A percentile compares a stretch with the other conserved stretches of the same genome.
Conservation (phyloP, 1,140 invertebrate species). For the Eupeodes corollae region DNA sequence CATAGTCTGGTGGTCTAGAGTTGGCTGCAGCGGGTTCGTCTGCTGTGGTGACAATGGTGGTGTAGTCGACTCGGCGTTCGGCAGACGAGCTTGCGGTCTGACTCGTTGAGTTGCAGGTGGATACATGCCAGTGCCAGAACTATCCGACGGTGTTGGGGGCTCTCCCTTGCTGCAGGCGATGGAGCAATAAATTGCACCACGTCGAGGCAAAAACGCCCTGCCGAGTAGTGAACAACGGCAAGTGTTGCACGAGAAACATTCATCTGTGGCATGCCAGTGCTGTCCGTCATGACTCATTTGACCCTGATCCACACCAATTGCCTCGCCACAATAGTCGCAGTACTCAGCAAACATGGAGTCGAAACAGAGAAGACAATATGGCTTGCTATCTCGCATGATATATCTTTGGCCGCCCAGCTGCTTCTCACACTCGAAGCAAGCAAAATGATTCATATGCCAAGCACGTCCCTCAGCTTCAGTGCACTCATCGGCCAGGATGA, state of each 20-base stretch:
- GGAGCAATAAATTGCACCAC: slow-evolving; percentile 91
- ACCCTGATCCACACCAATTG: slow-evolving; percentile 91
- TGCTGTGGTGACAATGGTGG: slow-evolving; percentile 35
- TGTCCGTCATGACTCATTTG: slow-evolving; percentile 96
- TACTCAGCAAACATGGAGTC: slow-evolving; percentile 92
- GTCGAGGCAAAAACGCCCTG: slow-evolving; percentile 81
- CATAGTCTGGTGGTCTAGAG: slow-evolving; percentile 31
- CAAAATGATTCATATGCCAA: slow-evolving; percentile 99
- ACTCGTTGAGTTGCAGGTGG: slow-evolving; percentile 45
- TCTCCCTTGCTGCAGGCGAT: slow-evolving; percentile 84
- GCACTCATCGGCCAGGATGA: slow-evolving; percentile 96
- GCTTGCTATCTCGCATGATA: slow-evolving; percentile 89
- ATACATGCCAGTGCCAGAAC: slow-evolving; percentile 49
- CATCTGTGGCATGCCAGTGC: slow-evolving; percentile 94
- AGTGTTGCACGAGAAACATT: slow-evolving; percentile 91
- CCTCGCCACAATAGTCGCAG: slow-evolving; percentile 92
- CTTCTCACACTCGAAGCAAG: slow-evolving; percentile 87
- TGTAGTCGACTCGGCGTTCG: slow-evolving; percentile 31
- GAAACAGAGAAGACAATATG: slow-evolving; percentile 91
- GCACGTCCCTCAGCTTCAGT: slow-evolving; percentile 95
- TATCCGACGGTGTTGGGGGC: slow-evolving; percentile 67
- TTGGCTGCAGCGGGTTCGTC: slow-evolving; percentile 32
- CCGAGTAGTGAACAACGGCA: slow-evolving; percentile 86
- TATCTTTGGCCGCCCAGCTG: slow-evolving; percentile 94
- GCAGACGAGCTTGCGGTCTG: slow-evolving; percentile 26